Evolutionary conservation across 2,797 vertebrate species (phyloP), one percentile per base, ranked within the genome.

Genomic region (Pseudopleuronectes americanus): DNA sequence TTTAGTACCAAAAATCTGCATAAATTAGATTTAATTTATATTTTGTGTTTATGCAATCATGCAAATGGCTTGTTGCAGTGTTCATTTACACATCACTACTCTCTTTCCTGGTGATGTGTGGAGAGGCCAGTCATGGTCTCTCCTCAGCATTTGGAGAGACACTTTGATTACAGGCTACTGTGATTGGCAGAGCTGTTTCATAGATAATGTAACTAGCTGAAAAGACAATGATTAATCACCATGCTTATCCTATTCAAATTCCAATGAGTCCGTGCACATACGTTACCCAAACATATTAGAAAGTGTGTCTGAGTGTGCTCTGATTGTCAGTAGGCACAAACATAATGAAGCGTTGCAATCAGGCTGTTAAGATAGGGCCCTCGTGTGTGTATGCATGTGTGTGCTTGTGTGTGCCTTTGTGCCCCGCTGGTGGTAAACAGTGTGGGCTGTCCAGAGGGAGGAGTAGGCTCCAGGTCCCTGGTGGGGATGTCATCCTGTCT

Each of bases 401-500:
- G 63, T 58, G 21, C 8, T 10, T 49, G 17, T 59, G 41, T 66
- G 68, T 3, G 71, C 22, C 51, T 79, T 58, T 77, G 74, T 74
- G 68, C 51, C 69, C 73, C 70, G 76, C 82, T 80, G 79, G 80
- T 86, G 68, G 81, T 90, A 88, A 90, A 89, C 81, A 87, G 79
- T 74, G 71, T 47, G 67, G 80, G 80, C 74, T 74, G 83, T 89
- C 89, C 86, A 77, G 61, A 67, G 89, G 88, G 92, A 91, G 70
- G 83, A 75, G 73, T 74, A 65, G 71, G 82, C 86, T 87, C 80
- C 81, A 71, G 68, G 85, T 90, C 90, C 89, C 92, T 79, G 79
- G 84, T 88, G 92, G 90, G 89, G 82, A 84, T 90, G 86, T 92
- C 88, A 90, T 92, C 86, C 79, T 86, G 73, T 92, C 78, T 84